These are phyloP conservation scores for Cotesia vestalis DNA, from an alignment of 1,140 invertebrate species.

Conservation along the genomic window DNA sequence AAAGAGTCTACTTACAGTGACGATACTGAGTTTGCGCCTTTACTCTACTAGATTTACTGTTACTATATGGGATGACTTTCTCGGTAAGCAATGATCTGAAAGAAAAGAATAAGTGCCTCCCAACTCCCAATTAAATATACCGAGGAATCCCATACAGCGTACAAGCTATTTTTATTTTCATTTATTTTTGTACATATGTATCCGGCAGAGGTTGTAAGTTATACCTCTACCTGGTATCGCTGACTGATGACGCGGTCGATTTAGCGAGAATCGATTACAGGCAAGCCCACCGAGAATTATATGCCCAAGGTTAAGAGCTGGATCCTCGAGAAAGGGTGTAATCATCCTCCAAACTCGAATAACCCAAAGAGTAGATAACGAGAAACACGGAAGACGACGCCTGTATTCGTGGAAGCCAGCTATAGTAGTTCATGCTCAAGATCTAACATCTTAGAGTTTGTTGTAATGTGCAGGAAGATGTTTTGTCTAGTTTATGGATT, in stretches of 20 bases:
- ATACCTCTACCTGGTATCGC: too few species aligned
- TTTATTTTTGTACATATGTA: background rate
- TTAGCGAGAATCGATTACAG: slow-evolving; percentile 35
- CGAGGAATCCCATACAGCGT: too few species aligned
- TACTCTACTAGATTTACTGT: slow-evolving; percentile 24
- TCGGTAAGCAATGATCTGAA: slow-evolving; percentile 30
- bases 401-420: background rate
- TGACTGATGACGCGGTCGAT: background rate
- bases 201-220: too few species aligned
- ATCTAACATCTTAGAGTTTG: background rate
- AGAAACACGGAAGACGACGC: slow-evolving; percentile 16
- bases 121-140: slow-evolving; percentile 25
- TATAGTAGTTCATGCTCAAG: background rate
- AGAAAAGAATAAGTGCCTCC: background rate
- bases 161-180: slow-evolving; percentile 5
- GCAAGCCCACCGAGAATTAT: slow-evolving; percentile 25
- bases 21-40: slow-evolving; percentile 4
- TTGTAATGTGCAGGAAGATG: too few species aligned
- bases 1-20: slow-evolving; percentile 33
- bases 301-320: slow-evolving; percentile 20
- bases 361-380: slow-evolving; percentile 9
- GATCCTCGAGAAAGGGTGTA: slow-evolving; percentile 20
- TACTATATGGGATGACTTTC: slow-evolving; percentile 28
- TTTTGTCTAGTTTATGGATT: background rate
- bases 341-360: slow-evolving; percentile 26